Conservation (phyloP, 2,888 invertebrate species). For the Norana najaformis region DNA sequence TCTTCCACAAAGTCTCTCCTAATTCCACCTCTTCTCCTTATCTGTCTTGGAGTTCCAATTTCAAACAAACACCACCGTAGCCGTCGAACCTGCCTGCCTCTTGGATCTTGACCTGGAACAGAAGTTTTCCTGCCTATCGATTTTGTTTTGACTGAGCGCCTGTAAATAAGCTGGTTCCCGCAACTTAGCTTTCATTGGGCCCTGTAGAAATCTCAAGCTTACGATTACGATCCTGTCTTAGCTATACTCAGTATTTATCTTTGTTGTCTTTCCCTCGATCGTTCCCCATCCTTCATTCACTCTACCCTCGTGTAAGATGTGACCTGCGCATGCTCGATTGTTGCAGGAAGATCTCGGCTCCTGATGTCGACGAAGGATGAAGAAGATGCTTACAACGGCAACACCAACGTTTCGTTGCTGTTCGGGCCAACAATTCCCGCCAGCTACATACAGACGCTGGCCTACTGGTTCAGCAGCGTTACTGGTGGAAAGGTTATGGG, state of each 20-base stretch:
- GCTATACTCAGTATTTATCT: neutral
- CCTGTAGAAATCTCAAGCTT: too few species aligned
- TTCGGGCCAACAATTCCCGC: neutral
- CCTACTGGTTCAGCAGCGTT: conserved; percentile 21
- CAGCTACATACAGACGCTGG: conserved; percentile 7
- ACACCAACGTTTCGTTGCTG: neutral
- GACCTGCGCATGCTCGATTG: neutral
- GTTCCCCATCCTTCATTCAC: neutral
- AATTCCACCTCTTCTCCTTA: too few species aligned
- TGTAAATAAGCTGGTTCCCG: too few species aligned
- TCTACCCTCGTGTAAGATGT: neutral
- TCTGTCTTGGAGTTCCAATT: too few species aligned
- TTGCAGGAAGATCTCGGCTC: conserved; percentile 8
- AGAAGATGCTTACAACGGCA: conserved; percentile 17
- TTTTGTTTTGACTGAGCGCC: too few species aligned
- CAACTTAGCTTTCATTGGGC: too few species aligned
- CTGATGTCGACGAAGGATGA: conserved; percentile 17
- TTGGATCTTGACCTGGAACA: too few species aligned
- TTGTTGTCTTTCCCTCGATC: neutral
- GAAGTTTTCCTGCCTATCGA: too few species aligned
- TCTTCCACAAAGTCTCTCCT: too few species aligned
- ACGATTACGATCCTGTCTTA: too few species aligned
- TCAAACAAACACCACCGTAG: too few species aligned
- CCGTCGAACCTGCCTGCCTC: too few species aligned
- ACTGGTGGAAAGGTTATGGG: neutral